Conservation (phyloP, 2,797 vertebrate species). For the Micropoecilia bifurca region DNA sequence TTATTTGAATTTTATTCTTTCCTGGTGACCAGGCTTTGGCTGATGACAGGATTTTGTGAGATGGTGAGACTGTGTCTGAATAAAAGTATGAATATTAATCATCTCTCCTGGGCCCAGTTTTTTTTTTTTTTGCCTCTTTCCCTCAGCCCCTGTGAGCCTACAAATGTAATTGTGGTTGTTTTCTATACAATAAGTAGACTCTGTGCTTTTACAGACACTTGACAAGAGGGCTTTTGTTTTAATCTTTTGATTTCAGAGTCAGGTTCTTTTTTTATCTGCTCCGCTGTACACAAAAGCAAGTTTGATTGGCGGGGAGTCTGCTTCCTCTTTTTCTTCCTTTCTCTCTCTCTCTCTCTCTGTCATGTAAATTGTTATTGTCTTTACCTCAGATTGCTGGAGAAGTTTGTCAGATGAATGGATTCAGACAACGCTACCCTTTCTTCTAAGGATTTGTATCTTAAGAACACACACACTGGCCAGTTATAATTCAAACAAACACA, state of each 20-base stretch:
- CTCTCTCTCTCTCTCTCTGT: conserved; percentile 60
- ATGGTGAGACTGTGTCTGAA: conserved; percentile 60
- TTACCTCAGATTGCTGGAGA: conserved; percentile 79
- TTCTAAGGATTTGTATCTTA: conserved; percentile 59
- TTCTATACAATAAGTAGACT: conserved; percentile 77
- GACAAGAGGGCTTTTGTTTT: conserved; percentile 79
- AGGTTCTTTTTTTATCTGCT: conserved; percentile 76
- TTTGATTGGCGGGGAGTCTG: conserved; percentile 80
- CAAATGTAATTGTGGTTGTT: conserved; percentile 80
- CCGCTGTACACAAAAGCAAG: conserved; percentile 74
- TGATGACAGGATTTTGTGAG: conserved; percentile 59
- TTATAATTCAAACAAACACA: conserved; percentile 75
- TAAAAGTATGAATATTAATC: conserved; percentile 77
- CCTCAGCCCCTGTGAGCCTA: conserved; percentile 59
- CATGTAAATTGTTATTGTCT: conserved; percentile 82
- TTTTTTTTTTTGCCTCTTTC: conserved; percentile 51
- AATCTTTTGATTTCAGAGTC: conserved; percentile 81
- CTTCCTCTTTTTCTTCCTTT: conserved; percentile 38
- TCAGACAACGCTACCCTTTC: conserved; percentile 51
- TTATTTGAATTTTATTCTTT: conserved; percentile 13
- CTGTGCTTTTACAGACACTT: conserved; percentile 64
- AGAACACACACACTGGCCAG: conserved; percentile 50
- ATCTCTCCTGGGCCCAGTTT: conserved; percentile 69
- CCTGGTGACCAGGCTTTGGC: conserved; percentile 46
- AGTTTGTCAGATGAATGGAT: conserved; percentile 82